These are phyloP conservation scores for Sakesphorus luctuosus DNA, from an alignment of 2,113 vertebrate species.

Conservation along the genomic window DNA sequence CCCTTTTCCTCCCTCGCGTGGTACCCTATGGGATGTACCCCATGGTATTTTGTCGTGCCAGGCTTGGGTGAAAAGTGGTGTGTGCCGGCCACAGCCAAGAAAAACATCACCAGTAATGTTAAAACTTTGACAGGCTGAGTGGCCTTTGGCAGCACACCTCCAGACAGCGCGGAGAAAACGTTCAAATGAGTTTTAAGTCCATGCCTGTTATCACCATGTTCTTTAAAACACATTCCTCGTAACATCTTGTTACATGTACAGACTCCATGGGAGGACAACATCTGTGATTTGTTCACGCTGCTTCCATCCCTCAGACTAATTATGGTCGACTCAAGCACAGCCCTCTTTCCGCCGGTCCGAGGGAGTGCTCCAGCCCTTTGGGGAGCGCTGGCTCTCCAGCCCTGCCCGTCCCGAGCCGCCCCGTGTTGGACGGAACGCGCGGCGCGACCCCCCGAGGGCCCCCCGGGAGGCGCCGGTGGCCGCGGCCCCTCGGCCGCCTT, in stretches of 20 bases:
- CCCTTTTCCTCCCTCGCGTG: not conserved
- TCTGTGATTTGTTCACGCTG: not conserved
- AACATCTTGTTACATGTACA: not conserved
- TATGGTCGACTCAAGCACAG: not conserved
- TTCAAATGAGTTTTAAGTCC: not conserved
- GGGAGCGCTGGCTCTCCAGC: not conserved
- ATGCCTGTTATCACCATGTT: not conserved
- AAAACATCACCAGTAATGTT: not conserved
- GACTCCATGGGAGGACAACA: not conserved
- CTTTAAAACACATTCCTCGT: not conserved
- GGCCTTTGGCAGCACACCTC: not conserved
- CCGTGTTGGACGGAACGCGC: accelerated
- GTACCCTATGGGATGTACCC: not conserved
- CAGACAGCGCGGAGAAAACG: not conserved
- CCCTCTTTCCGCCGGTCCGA: not conserved
- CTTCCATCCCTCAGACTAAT: not conserved
- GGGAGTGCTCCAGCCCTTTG: not conserved
- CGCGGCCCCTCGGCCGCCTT: not conserved
- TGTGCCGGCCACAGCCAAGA: not conserved
- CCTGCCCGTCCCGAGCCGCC: not conserved
- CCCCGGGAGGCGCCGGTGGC: not conserved
- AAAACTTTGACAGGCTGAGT: not conserved
- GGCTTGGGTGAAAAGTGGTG: not conserved
- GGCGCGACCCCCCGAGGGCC: not conserved
- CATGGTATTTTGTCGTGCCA: not conserved